Evolutionary conservation across 2,888 invertebrate species (phyloP), one percentile per base, ranked within the genome.

Genomic region (Eretmocerus hayati): DNA sequence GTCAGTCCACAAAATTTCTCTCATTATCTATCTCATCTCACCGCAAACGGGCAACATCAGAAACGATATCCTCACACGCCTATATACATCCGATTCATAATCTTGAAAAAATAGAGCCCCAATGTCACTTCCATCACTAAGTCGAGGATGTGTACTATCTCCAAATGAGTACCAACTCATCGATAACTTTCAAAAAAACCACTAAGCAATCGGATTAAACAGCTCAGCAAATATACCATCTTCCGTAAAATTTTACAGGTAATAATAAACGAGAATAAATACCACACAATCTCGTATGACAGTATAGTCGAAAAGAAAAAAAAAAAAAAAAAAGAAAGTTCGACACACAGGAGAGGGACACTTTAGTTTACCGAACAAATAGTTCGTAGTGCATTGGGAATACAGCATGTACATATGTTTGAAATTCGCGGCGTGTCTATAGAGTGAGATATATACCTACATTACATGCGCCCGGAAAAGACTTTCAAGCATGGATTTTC

Each of bases 241-340:
- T 36, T 44, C 44, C 41, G 37, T 36, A 50, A 48, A 40, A 40
- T 47, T 26, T n/a, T n/a, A n/a, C n/a, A n/a, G n/a, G n/a, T n/a
- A n/a, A n/a, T n/a, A 26, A 6, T 11, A 26, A 26, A 26, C 26
- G 11, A 26, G 26, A 11, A 26, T 9, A 26, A 11, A n/a, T n/a
- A n/a, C n/a, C n/a, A 26, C 26, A 15, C 1, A 1, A 9, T 11
- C 40, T 22, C 21, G 40, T 23, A 36, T 9, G 30, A 22, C 9
- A 21, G 21, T 19, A 37, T 6, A 31, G 15, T 15, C 22, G 15
- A 4, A 19, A 23, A 22, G 32, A 44, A 5, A 23, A 2, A 39
- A 19, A 22, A 11, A 20, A 22, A 37, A 26, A 42, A 42, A 50
- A 43, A 50, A 37, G 39, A 38, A 48, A 44, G 35, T 31, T 15